Conservation (phyloP, 1,140 invertebrate species). For the Drosophila ercepeae region DNA sequence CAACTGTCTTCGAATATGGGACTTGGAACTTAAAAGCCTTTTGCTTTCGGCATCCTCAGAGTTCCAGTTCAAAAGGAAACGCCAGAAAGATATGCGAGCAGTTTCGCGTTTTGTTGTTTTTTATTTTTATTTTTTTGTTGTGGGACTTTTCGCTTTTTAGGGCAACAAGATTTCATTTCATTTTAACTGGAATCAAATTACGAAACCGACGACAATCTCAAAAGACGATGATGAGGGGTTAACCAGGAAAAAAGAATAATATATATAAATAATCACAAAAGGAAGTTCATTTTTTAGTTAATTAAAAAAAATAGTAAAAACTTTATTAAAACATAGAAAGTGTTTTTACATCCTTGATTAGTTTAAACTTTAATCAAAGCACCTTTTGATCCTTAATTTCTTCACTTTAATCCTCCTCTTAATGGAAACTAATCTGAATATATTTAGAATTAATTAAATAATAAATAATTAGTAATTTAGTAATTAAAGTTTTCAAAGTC, state of each 20-base stretch:
- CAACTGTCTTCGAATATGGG: slow-evolving; percentile 14
- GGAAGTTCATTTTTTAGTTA: neutral
- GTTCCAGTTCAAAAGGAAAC: slow-evolving; percentile 63
- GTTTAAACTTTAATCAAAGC: neutral
- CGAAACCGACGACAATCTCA: slow-evolving; percentile 59
- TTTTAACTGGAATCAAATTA: slow-evolving; percentile 82
- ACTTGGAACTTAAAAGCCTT: slow-evolving; percentile 45
- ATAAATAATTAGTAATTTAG: neutral
- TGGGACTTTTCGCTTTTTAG: slow-evolving; percentile 47
- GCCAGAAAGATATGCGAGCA: slow-evolving; percentile 52
- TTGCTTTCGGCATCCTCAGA: slow-evolving; percentile 11
- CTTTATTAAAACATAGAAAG: too few species aligned
- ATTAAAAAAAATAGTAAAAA: too few species aligned
- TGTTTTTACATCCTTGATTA: too few species aligned
- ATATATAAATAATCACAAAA: slow-evolving; percentile 21
- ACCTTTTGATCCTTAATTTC: neutral
- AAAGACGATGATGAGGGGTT: slow-evolving; percentile 28
- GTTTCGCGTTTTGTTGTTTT: slow-evolving; percentile 22
- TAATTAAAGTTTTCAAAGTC: neutral
- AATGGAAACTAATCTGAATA: neutral
- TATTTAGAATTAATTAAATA: too few species aligned
- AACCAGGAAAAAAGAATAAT: neutral
- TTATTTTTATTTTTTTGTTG: slow-evolving; percentile 11
- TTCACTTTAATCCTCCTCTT: neutral
- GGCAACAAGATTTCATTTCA: slow-evolving; percentile 75